Percentiles rank a stretch among this genome's conserved stretches.
Evolutionary conservation across 2,113 vertebrate genomes (phyloP).

Genomic region (Notothenia coriiceps): DNA sequence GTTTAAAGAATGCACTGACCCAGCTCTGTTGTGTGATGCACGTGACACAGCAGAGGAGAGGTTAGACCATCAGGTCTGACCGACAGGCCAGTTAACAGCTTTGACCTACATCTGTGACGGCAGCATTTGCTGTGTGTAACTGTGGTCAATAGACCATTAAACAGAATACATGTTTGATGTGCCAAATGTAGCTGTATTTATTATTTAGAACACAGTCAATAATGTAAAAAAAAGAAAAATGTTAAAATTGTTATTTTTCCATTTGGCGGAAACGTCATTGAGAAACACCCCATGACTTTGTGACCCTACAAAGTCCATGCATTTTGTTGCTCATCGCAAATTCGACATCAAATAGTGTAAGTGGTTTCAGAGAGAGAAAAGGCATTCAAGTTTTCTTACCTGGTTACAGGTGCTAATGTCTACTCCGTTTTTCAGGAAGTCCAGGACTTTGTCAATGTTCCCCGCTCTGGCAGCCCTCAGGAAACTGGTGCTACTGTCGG

Average conservation of each 20-base stretch:
- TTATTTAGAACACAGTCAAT: neutral
- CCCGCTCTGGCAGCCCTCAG: slow-evolving; percentile 95
- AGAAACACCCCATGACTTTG: neutral
- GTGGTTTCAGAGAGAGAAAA: neutral
- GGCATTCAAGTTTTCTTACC: slow-evolving; percentile 81
- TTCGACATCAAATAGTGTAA: neutral
- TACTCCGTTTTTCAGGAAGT: slow-evolving; percentile 94
- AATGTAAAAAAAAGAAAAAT: neutral
- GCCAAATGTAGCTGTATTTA: neutral
- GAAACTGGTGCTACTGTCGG: slow-evolving; percentile 98
- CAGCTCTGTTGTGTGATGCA: slow-evolving; percentile 11
- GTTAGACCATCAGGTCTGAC: slow-evolving; percentile 4
- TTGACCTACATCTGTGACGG: neutral
- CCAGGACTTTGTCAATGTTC: slow-evolving; percentile 96
- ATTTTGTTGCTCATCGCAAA: neutral
- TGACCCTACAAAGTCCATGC: neutral
- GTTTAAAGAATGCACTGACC: slow-evolving; percentile 17
- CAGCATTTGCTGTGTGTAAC: neutral
- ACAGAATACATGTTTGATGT: neutral
- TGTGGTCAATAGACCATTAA: neutral
- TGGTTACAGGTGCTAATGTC: slow-evolving; percentile 97
- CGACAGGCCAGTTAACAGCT: slow-evolving; percentile 5
- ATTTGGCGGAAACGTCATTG: neutral
- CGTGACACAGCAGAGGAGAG: slow-evolving; percentile 39
- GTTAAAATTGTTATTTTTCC: neutral